These are phyloP conservation scores for Hemithea aestivaria DNA, from an alignment of 2,888 invertebrate genomes.

Conservation along the genomic window DNA sequence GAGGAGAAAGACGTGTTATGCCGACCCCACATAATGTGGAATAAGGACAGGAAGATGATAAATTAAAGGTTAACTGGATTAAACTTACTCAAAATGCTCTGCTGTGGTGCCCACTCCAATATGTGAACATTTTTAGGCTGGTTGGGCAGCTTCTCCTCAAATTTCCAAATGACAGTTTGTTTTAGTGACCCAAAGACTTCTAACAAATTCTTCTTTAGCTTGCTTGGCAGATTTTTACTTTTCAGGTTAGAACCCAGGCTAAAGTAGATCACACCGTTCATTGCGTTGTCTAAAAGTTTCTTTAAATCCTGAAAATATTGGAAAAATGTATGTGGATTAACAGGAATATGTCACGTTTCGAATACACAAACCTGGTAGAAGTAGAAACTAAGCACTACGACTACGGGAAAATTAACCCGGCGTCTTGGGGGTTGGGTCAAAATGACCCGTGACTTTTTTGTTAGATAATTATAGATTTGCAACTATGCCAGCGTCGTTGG, in stretches of 20 bases:
- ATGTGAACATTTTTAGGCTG: conserved; percentile 59
- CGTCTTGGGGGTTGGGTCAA: no score
- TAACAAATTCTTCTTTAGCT: conserved; percentile 35
- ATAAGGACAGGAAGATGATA: background rate
- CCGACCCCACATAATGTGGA: background rate
- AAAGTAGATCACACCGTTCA: conserved; percentile 48
- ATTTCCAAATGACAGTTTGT: conserved; percentile 71
- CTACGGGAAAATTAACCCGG: no score
- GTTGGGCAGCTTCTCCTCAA: conserved; percentile 46
- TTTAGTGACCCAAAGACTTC: conserved; percentile 55
- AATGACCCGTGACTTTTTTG: no score
- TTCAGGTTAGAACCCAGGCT: conserved; percentile 49
- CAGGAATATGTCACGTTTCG: no score
- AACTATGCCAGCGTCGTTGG: no score
- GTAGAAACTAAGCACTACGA: no score
- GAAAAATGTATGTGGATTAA: background rate
- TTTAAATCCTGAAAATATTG: conserved; percentile 35
- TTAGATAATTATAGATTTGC: no score
- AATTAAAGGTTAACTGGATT: no score
- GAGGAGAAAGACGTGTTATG: no score
- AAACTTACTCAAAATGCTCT: conserved; percentile 33
- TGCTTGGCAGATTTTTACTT: conserved; percentile 34
- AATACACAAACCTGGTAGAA: no score
- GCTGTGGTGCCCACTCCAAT: conserved; percentile 59
- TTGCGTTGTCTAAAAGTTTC: conserved; percentile 38